phyloP scores from a whole-genome alignment of 1,140 invertebrate genomes.

The Geopemphigus sp. region DNA sequence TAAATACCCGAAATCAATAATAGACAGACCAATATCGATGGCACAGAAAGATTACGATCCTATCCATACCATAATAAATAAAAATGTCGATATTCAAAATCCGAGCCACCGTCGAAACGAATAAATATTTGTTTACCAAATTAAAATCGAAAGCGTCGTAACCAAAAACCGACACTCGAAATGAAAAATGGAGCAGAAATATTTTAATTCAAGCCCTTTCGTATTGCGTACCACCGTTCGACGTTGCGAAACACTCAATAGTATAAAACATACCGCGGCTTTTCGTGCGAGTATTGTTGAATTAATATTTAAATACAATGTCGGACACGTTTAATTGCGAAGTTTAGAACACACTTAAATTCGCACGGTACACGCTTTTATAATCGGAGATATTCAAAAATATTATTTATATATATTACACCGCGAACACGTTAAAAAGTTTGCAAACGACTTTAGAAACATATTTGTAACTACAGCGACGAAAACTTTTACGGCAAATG shows the following conservation, averaged over 20 bases:
- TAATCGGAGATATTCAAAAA: too few relatives aligned
- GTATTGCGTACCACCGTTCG: background rate
- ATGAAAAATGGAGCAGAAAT: too few relatives aligned
- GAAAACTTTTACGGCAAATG: constrained; percentile 12
- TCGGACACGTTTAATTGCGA: background rate
- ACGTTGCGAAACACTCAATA: background rate
- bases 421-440: background rate
- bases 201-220: too few relatives aligned
- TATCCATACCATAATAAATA: too few relatives aligned
- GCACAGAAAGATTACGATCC: too few relatives aligned
- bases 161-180: too few relatives aligned
- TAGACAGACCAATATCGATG: too few relatives aligned
- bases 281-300: background rate
- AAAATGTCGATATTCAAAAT: too few relatives aligned
- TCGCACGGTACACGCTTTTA: background rate
- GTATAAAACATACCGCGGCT: background rate
- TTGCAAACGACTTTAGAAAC: background rate
- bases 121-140: too few relatives aligned
- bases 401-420: background rate
- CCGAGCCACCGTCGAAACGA: too few relatives aligned
- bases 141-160: too few relatives aligned
- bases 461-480: constrained; percentile 5
- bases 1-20: too few relatives aligned
- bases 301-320: background rate
- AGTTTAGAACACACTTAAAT: background rate